Conservation (phyloP, 2,113 vertebrate genomes). For the Pseudorasbora parva region DNA sequence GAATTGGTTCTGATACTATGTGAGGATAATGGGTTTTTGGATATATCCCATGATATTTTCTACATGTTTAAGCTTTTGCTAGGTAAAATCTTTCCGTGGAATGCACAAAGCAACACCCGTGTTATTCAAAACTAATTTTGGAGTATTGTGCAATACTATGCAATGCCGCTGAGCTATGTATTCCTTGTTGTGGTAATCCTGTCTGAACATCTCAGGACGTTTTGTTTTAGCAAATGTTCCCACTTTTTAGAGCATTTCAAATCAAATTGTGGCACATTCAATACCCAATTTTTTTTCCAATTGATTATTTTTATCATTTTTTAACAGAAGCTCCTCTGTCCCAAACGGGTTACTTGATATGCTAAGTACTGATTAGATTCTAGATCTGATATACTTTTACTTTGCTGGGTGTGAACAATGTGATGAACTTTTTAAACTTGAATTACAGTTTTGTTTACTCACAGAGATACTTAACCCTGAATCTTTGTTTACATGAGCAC, state of each 20-base stretch:
- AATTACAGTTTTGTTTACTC: constrained; percentile 5
- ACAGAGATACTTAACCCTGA: background rate
- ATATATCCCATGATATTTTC: background rate
- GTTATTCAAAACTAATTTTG: background rate
- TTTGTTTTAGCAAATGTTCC: background rate
- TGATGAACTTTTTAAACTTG: background rate
- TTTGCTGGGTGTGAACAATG: background rate
- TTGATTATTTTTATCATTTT: too few species aligned
- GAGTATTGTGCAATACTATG: background rate
- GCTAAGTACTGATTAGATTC: background rate
- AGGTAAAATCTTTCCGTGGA: background rate
- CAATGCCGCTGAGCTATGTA: background rate
- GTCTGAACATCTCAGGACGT: background rate
- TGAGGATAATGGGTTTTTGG: background rate
- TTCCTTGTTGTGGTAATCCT: background rate
- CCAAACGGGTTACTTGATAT: background rate
- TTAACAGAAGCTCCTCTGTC: background rate
- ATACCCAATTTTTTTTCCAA: background rate
- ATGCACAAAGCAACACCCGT: background rate
- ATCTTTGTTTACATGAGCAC: background rate
- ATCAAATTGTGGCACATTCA: background rate
- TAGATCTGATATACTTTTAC: background rate
- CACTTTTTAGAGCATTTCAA: background rate
- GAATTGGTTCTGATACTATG: background rate
- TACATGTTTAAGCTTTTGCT: background rate